Evolutionary conservation across 2,797 vertebrate species (phyloP).

Genomic region (Gymnodraco acuticeps): DNA sequence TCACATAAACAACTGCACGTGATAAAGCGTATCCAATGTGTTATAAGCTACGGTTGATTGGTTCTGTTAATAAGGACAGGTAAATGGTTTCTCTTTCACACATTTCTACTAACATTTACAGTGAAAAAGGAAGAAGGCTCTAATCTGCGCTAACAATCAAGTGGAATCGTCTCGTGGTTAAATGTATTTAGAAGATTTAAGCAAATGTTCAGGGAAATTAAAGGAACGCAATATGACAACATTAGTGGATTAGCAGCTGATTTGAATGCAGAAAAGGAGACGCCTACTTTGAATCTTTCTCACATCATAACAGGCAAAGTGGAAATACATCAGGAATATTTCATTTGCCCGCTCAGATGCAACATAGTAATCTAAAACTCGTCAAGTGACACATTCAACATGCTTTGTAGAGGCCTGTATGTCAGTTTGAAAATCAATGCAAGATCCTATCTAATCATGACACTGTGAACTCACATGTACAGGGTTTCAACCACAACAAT

Average conservation of each 20-base stretch:
- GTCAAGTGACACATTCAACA: slow-evolving; percentile 14
- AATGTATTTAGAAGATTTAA: slow-evolving; percentile 8
- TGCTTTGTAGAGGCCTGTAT: slow-evolving; percentile 4
- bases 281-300: neutral
- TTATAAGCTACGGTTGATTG: slow-evolving; percentile 21
- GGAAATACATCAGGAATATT: neutral
- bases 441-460: slow-evolving; percentile 54
- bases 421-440: slow-evolving; percentile 69
- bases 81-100: slow-evolving; percentile 17
- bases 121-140: slow-evolving; percentile 4
- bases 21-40: slow-evolving; percentile 27
- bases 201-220: slow-evolving; percentile 1
- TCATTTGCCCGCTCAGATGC: neutral
- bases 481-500: slow-evolving; percentile 70
- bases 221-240: neutral
- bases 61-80: slow-evolving; percentile 17
- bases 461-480: slow-evolving; percentile 67
- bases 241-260: slow-evolving; percentile 15
- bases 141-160: slow-evolving; percentile 31
- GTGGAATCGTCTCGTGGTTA: neutral
- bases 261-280: slow-evolving; percentile 14
- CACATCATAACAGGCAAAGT: neutral
- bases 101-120: slow-evolving; percentile 11
- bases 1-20: slow-evolving; percentile 40
- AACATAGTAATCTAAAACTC: neutral